A percentile compares a stretch with the other conserved stretches of the same genome.
phyloP scores from a whole-genome alignment of 2,113 vertebrate species.

The Cynopterus brachyotis region DNA sequence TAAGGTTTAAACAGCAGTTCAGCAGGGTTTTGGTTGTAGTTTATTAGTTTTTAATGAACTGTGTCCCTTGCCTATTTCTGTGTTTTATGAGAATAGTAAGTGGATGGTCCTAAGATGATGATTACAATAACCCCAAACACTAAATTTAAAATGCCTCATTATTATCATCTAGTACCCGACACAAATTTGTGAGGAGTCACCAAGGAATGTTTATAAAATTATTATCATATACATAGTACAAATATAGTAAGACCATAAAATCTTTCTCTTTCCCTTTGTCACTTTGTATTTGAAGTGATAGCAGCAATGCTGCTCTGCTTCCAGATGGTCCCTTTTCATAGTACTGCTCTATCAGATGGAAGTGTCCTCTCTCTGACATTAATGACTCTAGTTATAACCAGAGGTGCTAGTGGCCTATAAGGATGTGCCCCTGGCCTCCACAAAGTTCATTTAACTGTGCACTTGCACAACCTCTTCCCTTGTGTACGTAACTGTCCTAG shows the following conservation, averaged over 20 bases:
- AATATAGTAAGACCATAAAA: background rate
- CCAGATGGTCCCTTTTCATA: background rate
- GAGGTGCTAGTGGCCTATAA: background rate
- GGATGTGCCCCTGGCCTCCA: background rate
- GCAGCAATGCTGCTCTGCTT: background rate
- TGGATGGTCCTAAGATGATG: background rate
- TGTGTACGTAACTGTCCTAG: constrained; percentile 34
- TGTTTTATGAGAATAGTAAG: constrained; percentile 26
- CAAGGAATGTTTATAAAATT: background rate
- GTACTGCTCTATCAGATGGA: background rate
- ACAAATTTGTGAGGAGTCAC: constrained; percentile 23
- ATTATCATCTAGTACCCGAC: background rate
- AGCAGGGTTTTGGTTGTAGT: background rate
- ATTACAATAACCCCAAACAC: constrained; percentile 2
- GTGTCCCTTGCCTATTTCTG: background rate
- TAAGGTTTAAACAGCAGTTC: constrained; percentile 3
- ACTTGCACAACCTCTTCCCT: background rate
- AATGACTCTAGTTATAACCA: constrained; percentile 30
- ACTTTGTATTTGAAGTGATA: constrained; percentile 20
- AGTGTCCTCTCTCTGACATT: background rate
- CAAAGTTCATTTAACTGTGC: background rate
- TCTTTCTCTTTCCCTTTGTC: constrained; percentile 8
- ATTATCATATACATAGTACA: background rate
- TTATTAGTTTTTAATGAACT: constrained; percentile 37
- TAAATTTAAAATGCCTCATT: constrained; percentile 11